A percentile compares a stretch with the other conserved stretches of the same genome.
Evolutionary conservation across 2,888 invertebrate species (phyloP).

Genomic region (Diarsia mendica): DNA sequence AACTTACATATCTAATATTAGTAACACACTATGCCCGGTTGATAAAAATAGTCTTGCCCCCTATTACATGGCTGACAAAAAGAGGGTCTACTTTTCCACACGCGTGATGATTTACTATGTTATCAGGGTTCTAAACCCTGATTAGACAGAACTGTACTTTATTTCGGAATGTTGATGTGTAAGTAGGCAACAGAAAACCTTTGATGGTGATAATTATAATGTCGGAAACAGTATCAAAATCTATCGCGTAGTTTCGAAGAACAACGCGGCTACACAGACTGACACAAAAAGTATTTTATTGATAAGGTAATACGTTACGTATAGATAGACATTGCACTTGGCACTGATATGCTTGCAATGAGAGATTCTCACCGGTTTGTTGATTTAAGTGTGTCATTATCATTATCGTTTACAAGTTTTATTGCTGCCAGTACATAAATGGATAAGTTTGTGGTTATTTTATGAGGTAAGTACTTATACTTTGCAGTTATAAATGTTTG

Average conservation of each 20-base stretch:
- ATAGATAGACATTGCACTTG: conserved; percentile 25
- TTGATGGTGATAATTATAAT: no score
- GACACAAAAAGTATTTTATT: neutral
- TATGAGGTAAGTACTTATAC: neutral
- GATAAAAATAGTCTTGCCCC: no score
- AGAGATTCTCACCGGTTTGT: conserved; percentile 2
- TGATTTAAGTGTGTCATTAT: conserved; percentile 43
- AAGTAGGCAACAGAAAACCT: no score
- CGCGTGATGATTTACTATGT: no score
- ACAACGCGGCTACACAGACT: neutral
- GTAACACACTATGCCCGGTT: no score
- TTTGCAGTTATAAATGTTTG: neutral
- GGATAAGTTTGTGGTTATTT: neutral
- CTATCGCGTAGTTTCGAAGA: neutral
- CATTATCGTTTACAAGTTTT: conserved; percentile 18
- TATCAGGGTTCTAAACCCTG: no score
- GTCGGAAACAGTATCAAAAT: neutral
- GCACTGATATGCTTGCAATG: conserved; percentile 14
- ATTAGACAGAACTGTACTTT: no score
- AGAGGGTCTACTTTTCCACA: no score
- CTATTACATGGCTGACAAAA: no score
- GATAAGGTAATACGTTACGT: neutral
- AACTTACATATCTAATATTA: no score
- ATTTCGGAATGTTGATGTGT: no score
- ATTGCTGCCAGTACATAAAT: neutral